Conservation (phyloP, 1,140 invertebrate genomes). For the Drosophila mauritiana region DNA sequence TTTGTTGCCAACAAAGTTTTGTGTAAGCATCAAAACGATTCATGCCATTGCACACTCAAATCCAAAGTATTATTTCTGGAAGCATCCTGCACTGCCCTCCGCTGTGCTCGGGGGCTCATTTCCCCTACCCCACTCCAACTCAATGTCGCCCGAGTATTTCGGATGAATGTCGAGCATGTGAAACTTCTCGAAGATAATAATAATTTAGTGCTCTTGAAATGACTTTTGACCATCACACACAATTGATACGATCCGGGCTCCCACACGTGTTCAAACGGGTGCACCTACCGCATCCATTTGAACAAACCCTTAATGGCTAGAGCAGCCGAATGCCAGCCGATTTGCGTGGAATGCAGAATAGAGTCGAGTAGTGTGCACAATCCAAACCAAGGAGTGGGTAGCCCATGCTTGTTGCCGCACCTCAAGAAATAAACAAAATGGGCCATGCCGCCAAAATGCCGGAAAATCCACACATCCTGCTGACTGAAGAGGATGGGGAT, state of each 20-base stretch:
- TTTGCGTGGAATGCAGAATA: slow-evolving; percentile 62
- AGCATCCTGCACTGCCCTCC: slow-evolving; percentile 28
- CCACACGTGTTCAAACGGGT: slow-evolving; percentile 56
- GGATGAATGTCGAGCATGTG: slow-evolving; percentile 80
- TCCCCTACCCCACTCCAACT: background rate
- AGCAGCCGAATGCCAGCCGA: background rate
- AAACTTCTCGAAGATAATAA: slow-evolving; percentile 85
- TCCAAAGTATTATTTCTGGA: slow-evolving; percentile 70
- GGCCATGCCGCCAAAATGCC: slow-evolving; percentile 66
- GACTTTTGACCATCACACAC: slow-evolving; percentile 85
- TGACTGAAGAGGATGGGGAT: slow-evolving; percentile 11
- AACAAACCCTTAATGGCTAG: background rate
- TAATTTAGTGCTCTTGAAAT: slow-evolving; percentile 85
- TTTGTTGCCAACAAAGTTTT: slow-evolving; percentile 44
- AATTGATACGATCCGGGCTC: slow-evolving; percentile 77
- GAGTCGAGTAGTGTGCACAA: slow-evolving; percentile 67
- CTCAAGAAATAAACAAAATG: slow-evolving; percentile 80
- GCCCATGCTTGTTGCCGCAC: slow-evolving; percentile 54
- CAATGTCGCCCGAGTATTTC: slow-evolving; percentile 45
- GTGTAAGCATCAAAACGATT: slow-evolving; percentile 74
- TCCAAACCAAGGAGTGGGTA: slow-evolving; percentile 37
- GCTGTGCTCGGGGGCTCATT: slow-evolving; percentile 1
- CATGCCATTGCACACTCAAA: slow-evolving; percentile 77
- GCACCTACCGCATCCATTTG: background rate
- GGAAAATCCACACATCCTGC: slow-evolving; percentile 80